phyloP scores from a whole-genome alignment of 1,140 invertebrate species.

The Pogonomyrmex barbatus region DNA sequence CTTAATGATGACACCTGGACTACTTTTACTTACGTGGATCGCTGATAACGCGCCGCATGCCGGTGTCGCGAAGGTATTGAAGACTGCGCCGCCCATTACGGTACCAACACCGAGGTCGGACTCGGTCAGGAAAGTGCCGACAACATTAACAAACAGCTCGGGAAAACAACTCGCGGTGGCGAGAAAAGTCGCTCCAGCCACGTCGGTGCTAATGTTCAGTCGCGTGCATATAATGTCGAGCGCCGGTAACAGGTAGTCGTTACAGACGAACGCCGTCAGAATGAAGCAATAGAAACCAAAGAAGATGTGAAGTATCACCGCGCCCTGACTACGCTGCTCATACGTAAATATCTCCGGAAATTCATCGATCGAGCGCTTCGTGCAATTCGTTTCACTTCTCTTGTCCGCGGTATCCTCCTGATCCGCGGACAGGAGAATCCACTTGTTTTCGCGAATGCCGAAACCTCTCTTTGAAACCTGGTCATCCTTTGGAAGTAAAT shows the following conservation, averaged over 20 bases:
- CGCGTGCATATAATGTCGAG: constrained; percentile 93
- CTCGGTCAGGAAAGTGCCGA: constrained; percentile 92
- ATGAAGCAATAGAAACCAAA: constrained; percentile 93
- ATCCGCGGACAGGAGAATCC: not conserved
- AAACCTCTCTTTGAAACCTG: too few relatives aligned
- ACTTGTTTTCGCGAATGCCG: not conserved
- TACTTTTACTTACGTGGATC: constrained; percentile 87
- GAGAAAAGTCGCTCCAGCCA: constrained; percentile 97
- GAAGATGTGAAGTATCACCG: constrained; percentile 90
- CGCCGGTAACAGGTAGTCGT: constrained; percentile 94
- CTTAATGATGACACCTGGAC: not conserved
- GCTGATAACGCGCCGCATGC: constrained; percentile 93
- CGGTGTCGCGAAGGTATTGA: constrained; percentile 95
- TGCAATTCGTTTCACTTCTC: constrained; percentile 77
- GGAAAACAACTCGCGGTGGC: constrained; percentile 95
- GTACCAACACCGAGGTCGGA: constrained; percentile 94
- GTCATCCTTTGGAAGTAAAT: not conserved
- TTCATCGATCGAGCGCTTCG: constrained; percentile 85
- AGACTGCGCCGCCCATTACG: constrained; percentile 95
- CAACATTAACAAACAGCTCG: constrained; percentile 95
- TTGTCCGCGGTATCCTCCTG: too few relatives aligned
- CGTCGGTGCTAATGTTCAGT: constrained; percentile 91
- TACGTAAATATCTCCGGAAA: constrained; percentile 88
- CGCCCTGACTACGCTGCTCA: constrained; percentile 89
- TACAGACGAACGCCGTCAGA: constrained; percentile 93